Percentiles rank a stretch among this genome's conserved stretches.
Conservation (phyloP, 2,113 vertebrate species). For the Cathartes aura region DNA sequence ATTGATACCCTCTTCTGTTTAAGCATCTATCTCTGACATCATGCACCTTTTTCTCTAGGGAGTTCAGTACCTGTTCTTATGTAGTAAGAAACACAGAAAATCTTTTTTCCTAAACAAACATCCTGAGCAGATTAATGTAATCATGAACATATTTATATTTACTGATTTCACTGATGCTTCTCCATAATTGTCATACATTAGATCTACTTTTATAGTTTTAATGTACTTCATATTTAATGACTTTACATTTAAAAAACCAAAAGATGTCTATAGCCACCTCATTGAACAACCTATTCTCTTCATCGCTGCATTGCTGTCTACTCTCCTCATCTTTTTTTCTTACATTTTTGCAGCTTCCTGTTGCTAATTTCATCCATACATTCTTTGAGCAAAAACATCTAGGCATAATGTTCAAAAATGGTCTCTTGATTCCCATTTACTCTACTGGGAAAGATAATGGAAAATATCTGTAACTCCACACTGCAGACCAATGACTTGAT, state of each 20-base stretch:
- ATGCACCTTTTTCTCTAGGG: background rate
- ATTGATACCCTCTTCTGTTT: background rate
- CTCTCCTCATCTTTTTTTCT: background rate
- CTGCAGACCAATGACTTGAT: background rate
- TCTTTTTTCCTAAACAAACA: background rate
- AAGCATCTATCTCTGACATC: background rate
- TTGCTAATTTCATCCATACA: background rate
- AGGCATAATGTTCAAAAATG: background rate
- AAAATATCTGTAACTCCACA: background rate
- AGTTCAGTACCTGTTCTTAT: background rate
- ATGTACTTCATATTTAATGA: background rate
- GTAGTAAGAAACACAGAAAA: background rate
- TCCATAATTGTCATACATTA: background rate
- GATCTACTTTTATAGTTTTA: background rate
- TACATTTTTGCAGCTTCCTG: background rate
- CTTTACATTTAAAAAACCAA: background rate
- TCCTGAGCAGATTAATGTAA: background rate
- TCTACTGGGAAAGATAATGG: background rate
- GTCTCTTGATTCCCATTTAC: background rate
- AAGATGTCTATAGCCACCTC: background rate
- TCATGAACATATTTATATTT: background rate
- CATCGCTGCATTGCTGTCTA: background rate
- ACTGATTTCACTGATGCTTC: background rate
- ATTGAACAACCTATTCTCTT: background rate
- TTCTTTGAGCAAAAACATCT: background rate